Conservation (phyloP, 2,888 invertebrate species). For the Torymus aiolomorphi region DNA sequence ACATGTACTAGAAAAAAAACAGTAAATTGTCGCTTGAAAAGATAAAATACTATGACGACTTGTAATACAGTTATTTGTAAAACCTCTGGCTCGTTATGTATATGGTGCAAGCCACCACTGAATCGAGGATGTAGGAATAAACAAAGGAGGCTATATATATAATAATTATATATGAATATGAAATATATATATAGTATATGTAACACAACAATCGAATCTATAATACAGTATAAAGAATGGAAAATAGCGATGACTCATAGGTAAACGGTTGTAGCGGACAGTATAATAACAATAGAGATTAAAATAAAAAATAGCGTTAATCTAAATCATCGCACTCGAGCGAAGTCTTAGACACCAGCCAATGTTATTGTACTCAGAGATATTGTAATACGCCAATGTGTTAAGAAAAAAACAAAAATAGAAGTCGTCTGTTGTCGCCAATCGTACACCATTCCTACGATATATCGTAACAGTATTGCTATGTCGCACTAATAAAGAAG, state of each 20-base stretch:
- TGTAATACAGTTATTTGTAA: slow-evolving; percentile 19
- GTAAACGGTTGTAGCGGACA: slow-evolving; percentile 44
- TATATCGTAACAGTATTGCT: slow-evolving; percentile 73
- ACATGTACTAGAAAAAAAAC: neutral
- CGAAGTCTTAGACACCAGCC: slow-evolving; percentile 52
- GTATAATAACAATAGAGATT: slow-evolving; percentile 52
- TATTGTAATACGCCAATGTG: slow-evolving; percentile 54
- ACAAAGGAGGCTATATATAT: slow-evolving; percentile 48
- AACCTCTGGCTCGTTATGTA: slow-evolving; percentile 36
- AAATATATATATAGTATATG: slow-evolving; percentile 33
- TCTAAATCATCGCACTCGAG: slow-evolving; percentile 34
- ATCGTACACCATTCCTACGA: slow-evolving; percentile 73
- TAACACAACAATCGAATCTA: slow-evolving; percentile 42
- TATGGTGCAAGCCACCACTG: slow-evolving; percentile 31
- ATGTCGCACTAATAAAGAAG: slow-evolving; percentile 66
- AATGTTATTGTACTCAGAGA: slow-evolving; percentile 39
- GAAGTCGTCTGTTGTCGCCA: slow-evolving; percentile 62
- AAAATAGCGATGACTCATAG: slow-evolving; percentile 48
- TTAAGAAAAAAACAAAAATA: slow-evolving; percentile 39
- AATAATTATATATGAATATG: slow-evolving; percentile 22
- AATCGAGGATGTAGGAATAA: slow-evolving; percentile 13
- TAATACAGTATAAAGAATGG: slow-evolving; percentile 44
- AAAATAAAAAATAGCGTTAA: slow-evolving; percentile 30
- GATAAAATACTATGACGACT: neutral
- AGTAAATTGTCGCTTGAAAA: slow-evolving; percentile 4